Evolutionary conservation across 1,140 invertebrate species (phyloP).

Genomic region (Caerostris extrusa): DNA sequence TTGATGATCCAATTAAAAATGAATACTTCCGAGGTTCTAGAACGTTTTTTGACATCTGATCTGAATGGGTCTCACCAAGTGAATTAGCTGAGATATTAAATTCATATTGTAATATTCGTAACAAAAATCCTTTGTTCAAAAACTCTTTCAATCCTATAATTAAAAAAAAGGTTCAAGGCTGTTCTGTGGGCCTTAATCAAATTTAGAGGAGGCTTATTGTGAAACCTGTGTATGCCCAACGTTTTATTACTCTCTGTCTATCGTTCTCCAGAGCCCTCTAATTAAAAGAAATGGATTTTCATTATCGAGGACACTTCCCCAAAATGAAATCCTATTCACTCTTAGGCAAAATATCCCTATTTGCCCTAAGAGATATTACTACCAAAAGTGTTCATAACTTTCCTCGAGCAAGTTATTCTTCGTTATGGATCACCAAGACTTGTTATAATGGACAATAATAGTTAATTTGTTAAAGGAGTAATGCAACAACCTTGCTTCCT

Average conservation of each 20-base stretch:
- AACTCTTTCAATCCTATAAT: too few relatives aligned
- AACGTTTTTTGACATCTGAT: constrained; percentile 30
- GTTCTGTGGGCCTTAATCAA: too few relatives aligned
- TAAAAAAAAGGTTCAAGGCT: too few relatives aligned
- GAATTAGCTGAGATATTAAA: constrained; percentile 34
- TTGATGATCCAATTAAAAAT: constrained; percentile 38
- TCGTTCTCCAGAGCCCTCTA: too few relatives aligned
- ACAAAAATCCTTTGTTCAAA: not conserved
- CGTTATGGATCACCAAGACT: constrained; percentile 49
- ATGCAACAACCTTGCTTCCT: not conserved
- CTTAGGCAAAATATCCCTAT: too few relatives aligned
- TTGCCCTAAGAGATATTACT: not conserved
- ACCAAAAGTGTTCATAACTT: not conserved
- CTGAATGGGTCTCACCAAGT: not conserved
- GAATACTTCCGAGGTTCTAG: not conserved
- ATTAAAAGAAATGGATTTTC: not conserved
- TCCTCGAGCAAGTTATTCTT: not conserved
- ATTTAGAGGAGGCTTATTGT: too few relatives aligned
- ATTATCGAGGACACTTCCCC: constrained; percentile 39
- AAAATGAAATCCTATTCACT: too few relatives aligned
- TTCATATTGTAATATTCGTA: not conserved
- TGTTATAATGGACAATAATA: constrained; percentile 55
- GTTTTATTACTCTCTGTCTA: too few relatives aligned
- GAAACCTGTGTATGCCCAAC: too few relatives aligned
- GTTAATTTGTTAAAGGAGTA: constrained; percentile 51